phyloP scores from a whole-genome alignment of 2,113 vertebrate genomes.

The Chascanopsetta lugubris region DNA sequence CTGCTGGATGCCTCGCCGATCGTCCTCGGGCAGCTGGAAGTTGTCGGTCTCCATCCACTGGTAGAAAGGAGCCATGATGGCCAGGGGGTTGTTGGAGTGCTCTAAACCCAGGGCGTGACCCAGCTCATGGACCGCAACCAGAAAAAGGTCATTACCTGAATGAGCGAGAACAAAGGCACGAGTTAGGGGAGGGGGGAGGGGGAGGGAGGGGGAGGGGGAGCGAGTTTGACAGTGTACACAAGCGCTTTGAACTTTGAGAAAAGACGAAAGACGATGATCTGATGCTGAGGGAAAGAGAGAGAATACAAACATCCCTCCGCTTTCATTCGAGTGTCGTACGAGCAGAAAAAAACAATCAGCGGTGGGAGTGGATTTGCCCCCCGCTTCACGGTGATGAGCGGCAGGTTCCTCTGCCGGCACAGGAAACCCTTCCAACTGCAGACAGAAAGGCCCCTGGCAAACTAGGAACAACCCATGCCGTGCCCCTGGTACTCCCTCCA shows the following conservation, averaged over 20 bases:
- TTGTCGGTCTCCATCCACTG: constrained; percentile 98
- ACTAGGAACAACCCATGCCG: too few species aligned
- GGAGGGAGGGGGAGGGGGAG: background rate
- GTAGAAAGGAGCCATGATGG: constrained; percentile 99
- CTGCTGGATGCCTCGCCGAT: constrained; percentile 92
- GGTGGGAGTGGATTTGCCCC: too few species aligned
- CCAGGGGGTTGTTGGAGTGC: constrained; percentile 93
- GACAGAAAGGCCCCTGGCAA: too few species aligned
- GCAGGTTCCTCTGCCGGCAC: too few species aligned
- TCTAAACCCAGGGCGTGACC: constrained; percentile 94
- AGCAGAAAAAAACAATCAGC: background rate
- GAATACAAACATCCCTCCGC: background rate
- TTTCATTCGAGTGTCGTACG: background rate
- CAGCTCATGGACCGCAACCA: constrained; percentile 94
- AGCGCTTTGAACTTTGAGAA: background rate
- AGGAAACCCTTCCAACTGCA: too few species aligned
- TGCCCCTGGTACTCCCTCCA: too few species aligned
- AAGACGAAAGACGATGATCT: too few species aligned
- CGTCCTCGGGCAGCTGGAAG: constrained; percentile 94
- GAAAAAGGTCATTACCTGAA: constrained; percentile 94
- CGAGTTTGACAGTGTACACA: background rate
- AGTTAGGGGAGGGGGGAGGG: background rate
- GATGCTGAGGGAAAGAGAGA: too few species aligned
- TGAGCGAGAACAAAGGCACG: background rate
- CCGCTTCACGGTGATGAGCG: too few species aligned